These are phyloP conservation scores for Pollenia griseotomentosa DNA, from an alignment of 2,888 invertebrate species.

Conservation along the genomic window DNA sequence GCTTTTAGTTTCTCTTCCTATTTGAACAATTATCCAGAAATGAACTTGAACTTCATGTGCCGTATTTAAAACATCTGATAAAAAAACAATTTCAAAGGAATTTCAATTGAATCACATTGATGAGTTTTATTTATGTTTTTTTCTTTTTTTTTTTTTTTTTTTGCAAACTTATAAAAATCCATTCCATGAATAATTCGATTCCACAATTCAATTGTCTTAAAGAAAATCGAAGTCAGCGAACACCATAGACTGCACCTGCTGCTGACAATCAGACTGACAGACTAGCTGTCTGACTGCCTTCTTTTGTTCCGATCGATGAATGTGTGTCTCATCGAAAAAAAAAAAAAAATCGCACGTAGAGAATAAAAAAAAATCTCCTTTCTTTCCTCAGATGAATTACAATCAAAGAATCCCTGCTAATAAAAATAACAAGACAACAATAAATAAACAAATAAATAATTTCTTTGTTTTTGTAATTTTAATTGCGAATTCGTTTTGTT, in stretches of 20 bases:
- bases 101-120: slow-evolving; percentile 46
- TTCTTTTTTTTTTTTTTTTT: too few relatives aligned
- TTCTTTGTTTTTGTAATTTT: slow-evolving; percentile 9
- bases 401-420: slow-evolving; percentile 33
- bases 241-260: slow-evolving; percentile 49
- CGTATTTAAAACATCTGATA: slow-evolving; percentile 9
- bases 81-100: slow-evolving; percentile 50
- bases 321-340: not conserved
- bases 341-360: slow-evolving; percentile 46
- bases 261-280: not conserved
- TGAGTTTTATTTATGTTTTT: slow-evolving; percentile 6
- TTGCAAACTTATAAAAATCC: not conserved
- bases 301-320: slow-evolving; percentile 9
- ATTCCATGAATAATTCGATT: slow-evolving; percentile 41
- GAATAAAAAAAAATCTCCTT: slow-evolving; percentile 17
- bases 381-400: slow-evolving; percentile 1
- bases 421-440: slow-evolving; percentile 36
- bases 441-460: slow-evolving; percentile 17
- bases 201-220: slow-evolving; percentile 53
- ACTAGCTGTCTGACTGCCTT: not conserved
- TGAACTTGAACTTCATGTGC: slow-evolving; percentile 68
- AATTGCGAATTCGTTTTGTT: slow-evolving; percentile 51
- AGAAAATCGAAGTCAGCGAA: slow-evolving; percentile 19
- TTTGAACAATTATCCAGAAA: slow-evolving; percentile 5
- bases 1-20: not conserved